Conservation (phyloP, 2,113 vertebrate genomes). For the Trochalopteron elliotii region DNA sequence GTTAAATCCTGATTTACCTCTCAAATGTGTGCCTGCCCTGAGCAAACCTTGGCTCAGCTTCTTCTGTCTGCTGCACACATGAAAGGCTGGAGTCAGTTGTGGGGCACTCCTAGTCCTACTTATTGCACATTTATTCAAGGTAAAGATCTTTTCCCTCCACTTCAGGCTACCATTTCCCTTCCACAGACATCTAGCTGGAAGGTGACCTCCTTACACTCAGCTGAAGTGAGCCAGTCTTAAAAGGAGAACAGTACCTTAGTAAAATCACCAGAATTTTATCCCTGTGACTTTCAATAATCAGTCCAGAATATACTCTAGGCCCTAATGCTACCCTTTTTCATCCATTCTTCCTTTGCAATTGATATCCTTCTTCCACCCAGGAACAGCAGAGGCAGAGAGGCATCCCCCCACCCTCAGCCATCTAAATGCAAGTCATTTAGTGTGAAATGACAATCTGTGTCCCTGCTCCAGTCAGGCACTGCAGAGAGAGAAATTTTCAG, state of each 20-base stretch:
- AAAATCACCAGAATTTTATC: constrained; percentile 8
- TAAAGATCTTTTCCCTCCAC: not conserved
- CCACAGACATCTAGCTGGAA: not conserved
- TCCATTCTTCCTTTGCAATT: not conserved
- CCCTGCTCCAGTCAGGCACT: not conserved
- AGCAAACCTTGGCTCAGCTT: not conserved
- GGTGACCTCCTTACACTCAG: not conserved
- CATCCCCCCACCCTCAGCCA: not conserved
- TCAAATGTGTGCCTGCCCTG: not conserved
- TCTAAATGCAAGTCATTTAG: not conserved
- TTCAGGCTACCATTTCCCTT: constrained; percentile 2
- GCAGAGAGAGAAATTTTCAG: not conserved
- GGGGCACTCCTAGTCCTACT: not conserved
- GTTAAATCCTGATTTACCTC: not conserved
- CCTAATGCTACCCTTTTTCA: not conserved
- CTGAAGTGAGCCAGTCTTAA: not conserved
- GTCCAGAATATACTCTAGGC: not conserved
- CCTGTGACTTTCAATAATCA: not conserved
- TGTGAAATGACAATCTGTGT: not conserved
- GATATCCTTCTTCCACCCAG: not conserved
- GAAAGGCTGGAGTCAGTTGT: not conserved
- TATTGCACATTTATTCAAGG: not conserved
- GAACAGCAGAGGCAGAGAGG: not conserved
- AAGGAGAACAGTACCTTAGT: not conserved
- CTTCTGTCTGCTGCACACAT: not conserved